Percentiles rank a stretch among this genome's conserved stretches.
Conservation (phyloP, 2,113 vertebrate genomes). For the Xerus inauris region DNA sequence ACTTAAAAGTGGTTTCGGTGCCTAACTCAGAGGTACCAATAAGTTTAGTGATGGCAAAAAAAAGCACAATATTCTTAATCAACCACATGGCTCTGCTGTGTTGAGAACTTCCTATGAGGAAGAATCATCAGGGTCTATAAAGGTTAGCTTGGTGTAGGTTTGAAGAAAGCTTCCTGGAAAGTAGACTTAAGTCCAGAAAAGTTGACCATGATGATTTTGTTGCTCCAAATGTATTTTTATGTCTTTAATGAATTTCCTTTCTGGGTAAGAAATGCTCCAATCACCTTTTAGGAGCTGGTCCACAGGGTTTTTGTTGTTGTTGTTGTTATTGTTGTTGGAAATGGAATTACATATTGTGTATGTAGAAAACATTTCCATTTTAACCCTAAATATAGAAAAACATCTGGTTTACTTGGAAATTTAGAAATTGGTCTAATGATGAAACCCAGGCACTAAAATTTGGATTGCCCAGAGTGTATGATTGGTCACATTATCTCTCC, state of each 20-base stretch:
- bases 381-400: slow-evolving; percentile 18
- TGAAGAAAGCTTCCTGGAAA: slow-evolving; percentile 4
- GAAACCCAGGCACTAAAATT: not conserved
- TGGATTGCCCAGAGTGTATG: not conserved
- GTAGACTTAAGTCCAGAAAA: not conserved
- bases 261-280: not conserved
- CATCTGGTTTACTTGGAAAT: slow-evolving; percentile 19
- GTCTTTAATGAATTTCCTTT: not conserved
- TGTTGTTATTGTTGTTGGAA: not conserved
- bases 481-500: not conserved
- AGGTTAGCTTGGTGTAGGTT: not conserved
- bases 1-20: not conserved
- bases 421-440: not conserved
- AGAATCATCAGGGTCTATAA: not conserved
- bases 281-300: not conserved
- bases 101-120: not conserved
- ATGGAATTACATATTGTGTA: not conserved
- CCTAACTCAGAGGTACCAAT: not conserved
- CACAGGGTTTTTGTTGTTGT: not conserved
- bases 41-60: not conserved
- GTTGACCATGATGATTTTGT: not conserved
- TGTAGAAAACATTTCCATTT: not conserved
- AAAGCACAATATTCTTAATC: not conserved
- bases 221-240: not conserved
- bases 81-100: not conserved